Percentiles rank a stretch among this genome's conserved stretches.
These are phyloP conservation scores for Acanthurus tractus DNA, from an alignment of 2,797 vertebrate genomes.

Conservation along the genomic window DNA sequence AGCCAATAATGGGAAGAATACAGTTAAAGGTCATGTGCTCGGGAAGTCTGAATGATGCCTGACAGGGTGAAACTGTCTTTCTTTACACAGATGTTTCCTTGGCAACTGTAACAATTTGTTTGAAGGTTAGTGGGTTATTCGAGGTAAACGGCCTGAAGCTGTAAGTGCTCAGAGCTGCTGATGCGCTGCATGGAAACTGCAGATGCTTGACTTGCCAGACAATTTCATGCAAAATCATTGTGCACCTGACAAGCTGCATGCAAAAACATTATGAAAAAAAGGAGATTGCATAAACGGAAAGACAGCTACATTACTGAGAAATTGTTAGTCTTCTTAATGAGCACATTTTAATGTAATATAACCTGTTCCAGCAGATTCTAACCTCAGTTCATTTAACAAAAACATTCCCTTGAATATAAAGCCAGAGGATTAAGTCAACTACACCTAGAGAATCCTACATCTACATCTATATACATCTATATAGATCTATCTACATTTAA, in stretches of 20 bases:
- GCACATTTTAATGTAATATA: neutral
- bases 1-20: slow-evolving; percentile 1
- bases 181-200: slow-evolving; percentile 7
- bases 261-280: too few relatives aligned
- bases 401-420: neutral
- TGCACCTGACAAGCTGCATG: neutral
- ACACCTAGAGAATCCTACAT: neutral
- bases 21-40: slow-evolving; percentile 14
- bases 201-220: slow-evolving; percentile 3
- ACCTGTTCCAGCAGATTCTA: neutral
- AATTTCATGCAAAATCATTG: slow-evolving; percentile 1
- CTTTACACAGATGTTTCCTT: slow-evolving; percentile 7
- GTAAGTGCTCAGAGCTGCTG: slow-evolving; percentile 18
- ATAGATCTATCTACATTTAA: too few relatives aligned
- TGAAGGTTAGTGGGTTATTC: slow-evolving; percentile 33
- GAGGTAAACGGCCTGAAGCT: slow-evolving; percentile 34
- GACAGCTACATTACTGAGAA: neutral
- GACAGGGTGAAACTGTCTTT: slow-evolving; percentile 19
- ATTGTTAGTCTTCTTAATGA: neutral
- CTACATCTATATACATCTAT: too few relatives aligned
- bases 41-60: slow-evolving; percentile 16
- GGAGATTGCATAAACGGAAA: neutral
- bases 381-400: neutral
- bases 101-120: slow-evolving; percentile 15
- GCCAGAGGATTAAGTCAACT: neutral